Conservation (phyloP, 2,113 vertebrate genomes). For the Phodopus roborovskii region DNA sequence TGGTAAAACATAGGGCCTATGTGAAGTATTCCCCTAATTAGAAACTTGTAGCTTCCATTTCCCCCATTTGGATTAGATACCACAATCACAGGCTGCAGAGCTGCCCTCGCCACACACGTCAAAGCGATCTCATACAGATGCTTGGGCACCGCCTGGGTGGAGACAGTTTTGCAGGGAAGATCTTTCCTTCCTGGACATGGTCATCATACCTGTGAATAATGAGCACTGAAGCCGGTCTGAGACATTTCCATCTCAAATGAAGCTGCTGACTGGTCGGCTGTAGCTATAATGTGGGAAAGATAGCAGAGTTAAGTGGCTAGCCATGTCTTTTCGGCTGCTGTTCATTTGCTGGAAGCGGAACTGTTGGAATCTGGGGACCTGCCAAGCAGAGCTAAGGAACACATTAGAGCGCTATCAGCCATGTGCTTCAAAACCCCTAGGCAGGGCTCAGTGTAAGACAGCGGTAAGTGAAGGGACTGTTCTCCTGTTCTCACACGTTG, state of each 20-base stretch:
- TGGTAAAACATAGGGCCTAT: neutral
- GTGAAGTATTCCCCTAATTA: neutral
- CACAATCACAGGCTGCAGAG: neutral
- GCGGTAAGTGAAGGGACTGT: neutral
- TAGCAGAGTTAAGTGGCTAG: neutral
- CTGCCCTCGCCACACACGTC: neutral
- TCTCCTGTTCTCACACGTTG: neutral
- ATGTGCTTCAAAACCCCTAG: neutral
- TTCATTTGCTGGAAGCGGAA: too few relatives aligned
- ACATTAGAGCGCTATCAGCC: neutral
- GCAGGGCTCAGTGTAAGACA: neutral
- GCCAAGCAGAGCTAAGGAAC: neutral
- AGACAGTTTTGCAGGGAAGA: neutral
- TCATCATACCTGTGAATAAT: conserved; percentile 92
- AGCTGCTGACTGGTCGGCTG: conserved; percentile 91
- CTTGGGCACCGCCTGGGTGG: neutral
- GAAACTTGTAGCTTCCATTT: neutral
- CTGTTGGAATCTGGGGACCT: neutral
- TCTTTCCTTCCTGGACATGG: neutral
- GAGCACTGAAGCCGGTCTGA: conserved; percentile 96
- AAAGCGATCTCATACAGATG: neutral
- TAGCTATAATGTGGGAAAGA: conserved; percentile 86
- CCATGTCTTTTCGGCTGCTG: neutral
- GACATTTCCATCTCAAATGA: conserved; percentile 99
- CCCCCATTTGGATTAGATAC: neutral